A percentile compares a stretch with the other conserved stretches of the same genome.
Evolutionary conservation across 2,113 vertebrate genomes (phyloP).

Genomic region (Mystacornis crossleyi): DNA sequence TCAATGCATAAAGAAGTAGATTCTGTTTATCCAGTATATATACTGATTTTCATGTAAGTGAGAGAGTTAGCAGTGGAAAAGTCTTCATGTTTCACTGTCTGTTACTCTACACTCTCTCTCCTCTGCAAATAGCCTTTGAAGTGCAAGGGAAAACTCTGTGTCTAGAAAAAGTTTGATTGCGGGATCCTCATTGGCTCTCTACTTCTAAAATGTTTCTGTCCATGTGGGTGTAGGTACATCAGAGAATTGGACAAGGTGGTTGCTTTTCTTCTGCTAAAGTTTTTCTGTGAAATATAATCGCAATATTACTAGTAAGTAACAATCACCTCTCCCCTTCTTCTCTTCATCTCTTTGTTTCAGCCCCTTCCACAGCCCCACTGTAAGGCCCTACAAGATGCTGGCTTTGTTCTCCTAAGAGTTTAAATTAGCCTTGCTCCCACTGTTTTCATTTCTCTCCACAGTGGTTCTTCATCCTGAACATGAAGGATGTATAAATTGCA

Average conservation of each 20-base stretch:
- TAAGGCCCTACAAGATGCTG: background rate
- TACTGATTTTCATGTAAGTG: slow-evolving; percentile 7
- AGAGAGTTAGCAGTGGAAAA: background rate
- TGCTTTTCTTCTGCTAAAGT: background rate
- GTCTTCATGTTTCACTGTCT: background rate
- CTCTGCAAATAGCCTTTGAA: background rate
- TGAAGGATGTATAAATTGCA: background rate
- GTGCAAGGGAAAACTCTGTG: background rate
- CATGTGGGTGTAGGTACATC: background rate
- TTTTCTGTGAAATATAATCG: background rate
- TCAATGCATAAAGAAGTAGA: background rate
- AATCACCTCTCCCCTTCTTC: background rate
- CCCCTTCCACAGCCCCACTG: background rate
- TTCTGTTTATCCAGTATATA: background rate
- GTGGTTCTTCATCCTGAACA: background rate
- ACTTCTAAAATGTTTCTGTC: background rate
- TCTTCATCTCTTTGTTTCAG: background rate
- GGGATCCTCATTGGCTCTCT: background rate
- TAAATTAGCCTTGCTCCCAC: background rate
- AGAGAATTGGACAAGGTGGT: background rate
- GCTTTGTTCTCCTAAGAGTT: background rate
- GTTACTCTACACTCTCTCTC: background rate
- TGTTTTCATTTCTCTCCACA: background rate
- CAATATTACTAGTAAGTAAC: background rate
- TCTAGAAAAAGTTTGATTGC: background rate